Conservation (phyloP, 2,797 vertebrate genomes). For the Melanotaenia nigrans region DNA sequence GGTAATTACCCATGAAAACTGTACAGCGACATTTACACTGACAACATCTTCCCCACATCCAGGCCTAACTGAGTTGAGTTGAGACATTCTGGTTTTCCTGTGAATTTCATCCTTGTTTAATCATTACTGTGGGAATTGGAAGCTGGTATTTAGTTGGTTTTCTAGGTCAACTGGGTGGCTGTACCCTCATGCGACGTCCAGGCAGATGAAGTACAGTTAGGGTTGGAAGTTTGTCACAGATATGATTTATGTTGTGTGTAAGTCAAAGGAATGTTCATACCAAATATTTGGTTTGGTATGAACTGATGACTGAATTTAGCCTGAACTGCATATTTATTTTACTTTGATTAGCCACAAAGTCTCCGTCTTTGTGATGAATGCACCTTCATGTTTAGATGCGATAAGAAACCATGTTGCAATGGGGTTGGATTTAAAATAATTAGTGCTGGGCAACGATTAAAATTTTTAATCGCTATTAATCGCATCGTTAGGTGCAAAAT, state of each 20-base stretch:
- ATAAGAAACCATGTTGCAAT: not conserved
- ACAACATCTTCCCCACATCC: conserved; percentile 51
- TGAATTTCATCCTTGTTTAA: conserved; percentile 56
- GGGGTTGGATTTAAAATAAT: not conserved
- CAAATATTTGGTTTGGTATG: conserved; percentile 3
- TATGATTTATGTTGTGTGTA: conserved; percentile 23
- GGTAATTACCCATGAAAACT: conserved; percentile 69
- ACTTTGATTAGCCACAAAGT: not conserved
- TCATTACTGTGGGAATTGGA: conserved; percentile 38
- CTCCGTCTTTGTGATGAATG: not conserved
- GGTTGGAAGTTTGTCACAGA: conserved; percentile 31
- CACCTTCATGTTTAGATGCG: not conserved
- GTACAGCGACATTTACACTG: conserved; percentile 70
- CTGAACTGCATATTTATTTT: not conserved
- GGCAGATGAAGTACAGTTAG: conserved; percentile 41
- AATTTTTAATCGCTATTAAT: no score
- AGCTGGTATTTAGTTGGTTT: conserved; percentile 63
- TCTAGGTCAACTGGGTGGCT: conserved; percentile 47
- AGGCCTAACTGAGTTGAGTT: conserved; percentile 72
- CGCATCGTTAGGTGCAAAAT: no score
- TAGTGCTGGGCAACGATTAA: no score
- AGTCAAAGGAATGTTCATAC: conserved; percentile 14
- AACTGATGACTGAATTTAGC: not conserved
- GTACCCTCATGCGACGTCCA: conserved; percentile 17
- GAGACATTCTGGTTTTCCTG: conserved; percentile 52